Percentiles rank a stretch among this genome's conserved stretches.
Evolutionary conservation across 2,888 invertebrate genomes (phyloP).

Genomic region (Orthosia gracilis): DNA sequence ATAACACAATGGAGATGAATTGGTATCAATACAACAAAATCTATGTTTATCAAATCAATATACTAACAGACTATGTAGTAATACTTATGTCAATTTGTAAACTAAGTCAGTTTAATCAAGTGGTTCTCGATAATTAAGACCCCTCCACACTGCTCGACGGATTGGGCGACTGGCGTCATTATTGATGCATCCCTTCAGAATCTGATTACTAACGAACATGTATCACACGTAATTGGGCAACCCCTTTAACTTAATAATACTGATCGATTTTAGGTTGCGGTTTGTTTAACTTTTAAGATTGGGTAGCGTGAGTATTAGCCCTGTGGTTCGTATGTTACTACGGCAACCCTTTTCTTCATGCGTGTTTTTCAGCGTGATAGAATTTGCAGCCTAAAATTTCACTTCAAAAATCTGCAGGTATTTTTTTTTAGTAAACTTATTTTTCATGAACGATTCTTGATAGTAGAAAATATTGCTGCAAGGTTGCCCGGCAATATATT

Average conservation of each 20-base stretch:
- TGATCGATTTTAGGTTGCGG: constrained; percentile 29
- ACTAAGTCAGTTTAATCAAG: constrained; percentile 44
- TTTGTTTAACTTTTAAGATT: too few species aligned
- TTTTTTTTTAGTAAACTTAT: too few species aligned
- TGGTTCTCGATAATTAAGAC: constrained; percentile 37
- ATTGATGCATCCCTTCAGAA: constrained; percentile 40
- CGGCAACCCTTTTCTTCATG: too few species aligned
- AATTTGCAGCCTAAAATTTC: too few species aligned
- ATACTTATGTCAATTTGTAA: constrained; percentile 14
- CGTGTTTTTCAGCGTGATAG: too few species aligned
- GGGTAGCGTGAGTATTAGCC: too few species aligned
- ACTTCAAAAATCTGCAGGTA: too few species aligned
- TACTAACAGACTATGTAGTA: not conserved
- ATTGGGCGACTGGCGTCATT: constrained; percentile 51
- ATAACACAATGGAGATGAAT: constrained; percentile 14
- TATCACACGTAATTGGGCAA: constrained; percentile 43
- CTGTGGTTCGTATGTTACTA: too few species aligned
- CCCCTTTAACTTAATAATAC: constrained; percentile 45
- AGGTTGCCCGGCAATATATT: too few species aligned
- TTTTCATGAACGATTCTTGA: too few species aligned
- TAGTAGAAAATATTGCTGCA: too few species aligned
- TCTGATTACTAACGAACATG: constrained; percentile 47
- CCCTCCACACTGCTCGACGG: constrained; percentile 14
- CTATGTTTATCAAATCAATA: not conserved
- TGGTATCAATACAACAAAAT: constrained; percentile 2